Percentiles rank a stretch among this genome's conserved stretches.
Evolutionary conservation across 2,888 invertebrate species (phyloP).

Genomic region (Balanococcus diminutus): DNA sequence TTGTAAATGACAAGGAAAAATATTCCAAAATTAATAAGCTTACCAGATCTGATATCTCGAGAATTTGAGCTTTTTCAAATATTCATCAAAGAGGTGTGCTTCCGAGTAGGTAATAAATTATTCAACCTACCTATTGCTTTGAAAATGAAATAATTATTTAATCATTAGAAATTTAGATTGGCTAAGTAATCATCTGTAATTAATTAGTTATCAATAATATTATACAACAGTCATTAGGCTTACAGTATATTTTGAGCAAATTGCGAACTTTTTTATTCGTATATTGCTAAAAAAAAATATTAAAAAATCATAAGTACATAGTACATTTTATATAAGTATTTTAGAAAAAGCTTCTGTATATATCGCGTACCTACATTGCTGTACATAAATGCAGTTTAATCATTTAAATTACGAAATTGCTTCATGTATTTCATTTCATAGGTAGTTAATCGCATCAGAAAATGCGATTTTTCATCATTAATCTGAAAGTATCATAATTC

Average conservation of each 20-base stretch:
- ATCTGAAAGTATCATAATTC: too few relatives aligned
- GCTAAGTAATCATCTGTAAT: not conserved
- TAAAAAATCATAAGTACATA: not conserved
- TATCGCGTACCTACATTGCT: not conserved
- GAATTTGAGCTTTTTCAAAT: not conserved
- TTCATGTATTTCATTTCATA: not conserved
- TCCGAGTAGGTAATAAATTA: not conserved
- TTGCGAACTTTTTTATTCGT: not conserved
- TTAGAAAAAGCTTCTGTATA: not conserved
- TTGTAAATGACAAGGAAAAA: too few relatives aligned
- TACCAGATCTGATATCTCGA: not conserved
- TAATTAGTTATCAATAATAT: not conserved
- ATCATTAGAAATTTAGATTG: not conserved
- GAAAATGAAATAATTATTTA: not conserved
- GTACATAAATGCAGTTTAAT: not conserved
- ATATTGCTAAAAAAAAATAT: not conserved
- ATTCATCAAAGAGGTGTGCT: not conserved
- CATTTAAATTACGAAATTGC: not conserved
- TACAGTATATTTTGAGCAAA: not conserved
- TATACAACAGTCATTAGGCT: not conserved
- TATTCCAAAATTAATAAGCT: not conserved
- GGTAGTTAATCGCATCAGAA: not conserved
- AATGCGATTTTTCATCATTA: not conserved
- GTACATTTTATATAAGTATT: not conserved
- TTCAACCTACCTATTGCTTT: not conserved